Base-by-base conservation (phyloP, 2,113 vertebrate species). In the Microcebus lehilahytsara region DNA sequence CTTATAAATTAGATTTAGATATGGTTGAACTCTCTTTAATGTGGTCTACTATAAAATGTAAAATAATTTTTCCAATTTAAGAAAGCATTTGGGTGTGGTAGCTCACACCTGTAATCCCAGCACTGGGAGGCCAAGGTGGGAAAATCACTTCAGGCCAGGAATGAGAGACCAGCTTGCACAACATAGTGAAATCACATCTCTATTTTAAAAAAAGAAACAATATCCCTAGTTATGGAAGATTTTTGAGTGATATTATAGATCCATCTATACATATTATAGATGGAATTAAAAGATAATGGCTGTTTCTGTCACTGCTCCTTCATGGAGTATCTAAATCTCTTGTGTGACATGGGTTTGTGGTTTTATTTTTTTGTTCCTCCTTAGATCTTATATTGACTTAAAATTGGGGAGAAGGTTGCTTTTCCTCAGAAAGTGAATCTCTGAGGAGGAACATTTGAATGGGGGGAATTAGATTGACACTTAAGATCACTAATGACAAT, bases 341-440 rank as follows among this genome's bases (percentile, higher is more conserved):
- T 49, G 12, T 89, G 75, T 78, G 64, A 51, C 9, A 25, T 13
- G 20, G 25, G 49, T 53, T 79, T 71, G 40, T 60, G 30, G 13
- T 67, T 97, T 96, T 16, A 78, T 74, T 22, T 75, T 19, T 81
- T 17, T 53, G 46, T 93, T 81, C 69, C 71, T 40, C 30, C 49
- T 67, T 72, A 40, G 20, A 72, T 78, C 37, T 88, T 8, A 66
- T 53, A 78, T 30, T 67, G 46, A 42, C 49, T 72, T 86, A 84
- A 92, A 93, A 66, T 14, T 92, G 40, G 34, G 51, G n/a, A 91
- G 22, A 66, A 7, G 64, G 20, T 32, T 64, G 25, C 19, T 89
- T 89, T 95, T 89, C 58, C 93, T 85, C 42, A 89, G 79, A 85
- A 89, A 89, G 58, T 49, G 23, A 51, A 67, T 77, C 42, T 81